Evolutionary conservation across 2,888 invertebrate species (phyloP).

Genomic region (Elysia crispata): DNA sequence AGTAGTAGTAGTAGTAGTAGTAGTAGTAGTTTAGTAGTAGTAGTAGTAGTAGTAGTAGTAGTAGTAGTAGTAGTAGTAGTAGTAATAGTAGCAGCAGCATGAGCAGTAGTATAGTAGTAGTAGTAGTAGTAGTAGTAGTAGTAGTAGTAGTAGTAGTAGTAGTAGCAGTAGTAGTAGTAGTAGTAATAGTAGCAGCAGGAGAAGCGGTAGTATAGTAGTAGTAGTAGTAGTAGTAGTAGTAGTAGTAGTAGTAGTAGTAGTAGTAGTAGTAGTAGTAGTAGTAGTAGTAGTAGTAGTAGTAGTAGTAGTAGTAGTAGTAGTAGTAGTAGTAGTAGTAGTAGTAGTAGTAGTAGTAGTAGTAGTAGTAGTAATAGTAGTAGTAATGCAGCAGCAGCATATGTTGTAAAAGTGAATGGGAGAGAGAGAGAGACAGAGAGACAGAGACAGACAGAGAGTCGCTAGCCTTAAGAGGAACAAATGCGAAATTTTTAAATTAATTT

Average conservation of each 20-base stretch:
- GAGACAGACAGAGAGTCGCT: slow-evolving; percentile 29
- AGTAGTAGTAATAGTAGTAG: background rate
- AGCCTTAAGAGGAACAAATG: no score
- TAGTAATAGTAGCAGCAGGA: slow-evolving; percentile 18
- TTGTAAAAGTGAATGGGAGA: slow-evolving; percentile 22
- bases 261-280: slow-evolving; percentile 7
- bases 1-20: no score
- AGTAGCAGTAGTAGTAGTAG: background rate
- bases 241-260: slow-evolving; percentile 19
- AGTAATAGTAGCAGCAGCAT: slow-evolving; percentile 30
- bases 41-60: slow-evolving; percentile 20
- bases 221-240: background rate
- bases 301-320: background rate
- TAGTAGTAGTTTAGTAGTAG: no score
- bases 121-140: slow-evolving; percentile 19
- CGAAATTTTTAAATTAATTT: no score
- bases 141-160: slow-evolving; percentile 18
- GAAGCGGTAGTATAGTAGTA: no score
- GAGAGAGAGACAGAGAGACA: slow-evolving; percentile 39
- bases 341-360: background rate
- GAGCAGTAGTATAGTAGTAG: no score
- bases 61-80: slow-evolving; percentile 26
- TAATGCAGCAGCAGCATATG: background rate
- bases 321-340: slow-evolving; percentile 16
- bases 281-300: background rate